These are phyloP conservation scores for Aporophyla nigra DNA, from an alignment of 2,888 invertebrate species.

Conservation along the genomic window DNA sequence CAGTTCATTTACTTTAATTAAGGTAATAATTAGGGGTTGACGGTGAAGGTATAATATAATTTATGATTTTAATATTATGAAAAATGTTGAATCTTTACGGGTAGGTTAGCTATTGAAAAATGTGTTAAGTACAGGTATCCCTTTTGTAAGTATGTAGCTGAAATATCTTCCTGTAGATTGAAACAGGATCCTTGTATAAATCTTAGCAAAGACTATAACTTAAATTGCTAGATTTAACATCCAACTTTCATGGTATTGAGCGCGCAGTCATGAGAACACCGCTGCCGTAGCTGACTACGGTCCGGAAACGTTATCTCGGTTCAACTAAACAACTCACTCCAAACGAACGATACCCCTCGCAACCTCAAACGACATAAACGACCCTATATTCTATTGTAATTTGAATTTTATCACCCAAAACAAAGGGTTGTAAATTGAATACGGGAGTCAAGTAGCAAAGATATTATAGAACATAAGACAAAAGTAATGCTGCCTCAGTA, in stretches of 20 bases:
- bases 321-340: slow-evolving; percentile 87
- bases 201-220: neutral
- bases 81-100: neutral
- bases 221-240: slow-evolving; percentile 36
- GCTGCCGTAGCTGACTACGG: slow-evolving; percentile 76
- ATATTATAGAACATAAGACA: slow-evolving; percentile 58
- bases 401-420: slow-evolving; percentile 56
- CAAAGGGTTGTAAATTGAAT: slow-evolving; percentile 65
- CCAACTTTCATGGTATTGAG: slow-evolving; percentile 62
- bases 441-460: slow-evolving; percentile 42
- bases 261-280: slow-evolving; percentile 75
- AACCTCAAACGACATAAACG: slow-evolving; percentile 64
- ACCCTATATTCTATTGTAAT: slow-evolving; percentile 49
- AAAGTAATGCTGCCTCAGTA: slow-evolving; percentile 79
- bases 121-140: neutral
- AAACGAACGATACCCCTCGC: slow-evolving; percentile 70
- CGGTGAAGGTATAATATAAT: slow-evolving; percentile 8
- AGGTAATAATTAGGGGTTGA: slow-evolving; percentile 31
- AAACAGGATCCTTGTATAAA: neutral
- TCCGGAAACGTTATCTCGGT: slow-evolving; percentile 86
- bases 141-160: neutral
- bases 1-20: slow-evolving; percentile 44
- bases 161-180: neutral
- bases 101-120: neutral
- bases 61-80: slow-evolving; percentile 39